These are phyloP conservation scores for Oreohelix idahoensis DNA, from an alignment of 1,140 invertebrate species.

Conservation along the genomic window DNA sequence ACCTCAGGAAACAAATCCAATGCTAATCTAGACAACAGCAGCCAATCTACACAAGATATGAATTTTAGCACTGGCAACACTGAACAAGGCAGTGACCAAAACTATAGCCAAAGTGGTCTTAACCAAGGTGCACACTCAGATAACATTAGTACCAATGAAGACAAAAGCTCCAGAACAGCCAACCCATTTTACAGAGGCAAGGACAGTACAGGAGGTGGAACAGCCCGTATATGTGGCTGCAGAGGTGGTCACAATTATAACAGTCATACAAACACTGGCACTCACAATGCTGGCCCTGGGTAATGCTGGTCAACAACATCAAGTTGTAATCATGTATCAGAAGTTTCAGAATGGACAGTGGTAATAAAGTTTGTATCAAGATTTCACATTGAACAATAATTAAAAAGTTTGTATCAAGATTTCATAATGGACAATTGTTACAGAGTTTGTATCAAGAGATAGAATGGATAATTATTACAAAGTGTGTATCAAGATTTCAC, in stretches of 20 bases:
- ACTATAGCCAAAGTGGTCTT: background rate
- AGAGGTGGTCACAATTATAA: background rate
- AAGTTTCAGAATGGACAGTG: too few relatives aligned
- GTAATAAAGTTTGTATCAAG: too few relatives aligned
- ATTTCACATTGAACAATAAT: too few relatives aligned
- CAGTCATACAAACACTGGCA: background rate
- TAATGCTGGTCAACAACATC: too few relatives aligned
- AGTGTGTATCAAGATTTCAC: too few relatives aligned
- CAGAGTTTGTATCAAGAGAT: too few relatives aligned
- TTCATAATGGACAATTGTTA: too few relatives aligned
- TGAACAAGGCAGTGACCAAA: background rate
- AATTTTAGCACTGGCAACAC: background rate
- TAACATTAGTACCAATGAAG: background rate
- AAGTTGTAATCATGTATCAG: too few relatives aligned
- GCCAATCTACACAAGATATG: background rate
- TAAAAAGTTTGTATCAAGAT: too few relatives aligned
- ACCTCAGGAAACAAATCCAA: background rate
- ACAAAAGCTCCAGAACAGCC: background rate
- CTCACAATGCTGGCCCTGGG: background rate
- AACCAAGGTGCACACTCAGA: background rate
- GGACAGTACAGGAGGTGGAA: background rate
- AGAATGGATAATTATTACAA: too few relatives aligned
- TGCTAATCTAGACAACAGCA: background rate
- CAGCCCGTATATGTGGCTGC: background rate
- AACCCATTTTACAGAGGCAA: slow-evolving; percentile 1